phyloP scores from a whole-genome alignment of 1,140 invertebrate species.

The Scylla paramamosain region DNA sequence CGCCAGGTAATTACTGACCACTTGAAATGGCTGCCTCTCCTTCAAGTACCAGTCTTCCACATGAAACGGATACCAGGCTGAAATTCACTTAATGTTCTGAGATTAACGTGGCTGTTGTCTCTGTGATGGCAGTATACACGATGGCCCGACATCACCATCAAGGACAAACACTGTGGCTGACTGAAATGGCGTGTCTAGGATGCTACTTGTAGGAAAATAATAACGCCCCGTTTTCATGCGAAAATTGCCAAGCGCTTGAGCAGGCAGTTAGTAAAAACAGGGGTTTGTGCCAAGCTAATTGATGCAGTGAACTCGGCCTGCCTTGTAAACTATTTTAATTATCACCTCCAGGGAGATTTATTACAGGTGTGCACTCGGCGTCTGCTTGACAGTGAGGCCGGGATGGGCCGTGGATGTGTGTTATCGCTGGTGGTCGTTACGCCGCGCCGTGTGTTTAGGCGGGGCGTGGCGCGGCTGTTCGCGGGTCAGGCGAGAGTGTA shows the following conservation, averaged over 20 bases:
- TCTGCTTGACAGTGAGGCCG: conserved; percentile 30
- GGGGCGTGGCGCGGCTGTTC: background rate
- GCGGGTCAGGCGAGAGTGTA: background rate
- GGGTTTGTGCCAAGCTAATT: conserved; percentile 16
- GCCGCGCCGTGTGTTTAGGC: background rate
- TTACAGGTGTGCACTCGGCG: background rate
- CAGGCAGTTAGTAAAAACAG: conserved; percentile 35
- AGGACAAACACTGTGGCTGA: background rate
- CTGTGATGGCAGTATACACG: background rate
- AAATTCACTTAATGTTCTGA: background rate
- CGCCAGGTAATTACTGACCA: background rate
- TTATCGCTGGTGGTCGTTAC: conserved; percentile 13
- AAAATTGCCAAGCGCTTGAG: conserved; percentile 50
- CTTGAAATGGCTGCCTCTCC: background rate
- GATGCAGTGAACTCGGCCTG: background rate
- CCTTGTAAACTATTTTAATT: conserved; percentile 55
- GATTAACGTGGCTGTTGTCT: background rate
- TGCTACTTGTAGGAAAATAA: conserved; percentile 27
- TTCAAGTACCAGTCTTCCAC: background rate
- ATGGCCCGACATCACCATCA: background rate
- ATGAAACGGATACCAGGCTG: background rate
- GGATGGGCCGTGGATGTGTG: background rate
- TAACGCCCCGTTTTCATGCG: conserved; percentile 28
- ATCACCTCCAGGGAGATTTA: background rate
- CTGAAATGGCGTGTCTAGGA: background rate